Percentiles rank a stretch among this genome's conserved stretches.
phyloP scores from a whole-genome alignment of 1,140 invertebrate genomes.

The Drosophila kepulauana region DNA sequence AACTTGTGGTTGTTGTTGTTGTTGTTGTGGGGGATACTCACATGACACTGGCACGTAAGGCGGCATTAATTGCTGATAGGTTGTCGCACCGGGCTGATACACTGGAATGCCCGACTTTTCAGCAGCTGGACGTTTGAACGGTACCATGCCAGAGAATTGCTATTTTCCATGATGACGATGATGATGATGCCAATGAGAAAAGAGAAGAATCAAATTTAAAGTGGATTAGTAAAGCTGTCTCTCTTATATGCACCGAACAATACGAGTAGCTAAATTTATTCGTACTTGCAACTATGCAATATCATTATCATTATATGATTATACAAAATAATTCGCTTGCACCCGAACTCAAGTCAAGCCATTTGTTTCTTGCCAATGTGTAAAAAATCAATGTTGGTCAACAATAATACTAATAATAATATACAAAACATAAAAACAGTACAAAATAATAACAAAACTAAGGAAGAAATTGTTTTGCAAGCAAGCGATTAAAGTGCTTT shows the following conservation, averaged over 20 bases:
- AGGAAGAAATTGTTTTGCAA: background rate
- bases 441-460: background rate
- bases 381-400: constrained; percentile 10
- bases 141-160: constrained; percentile 97
- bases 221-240: constrained; percentile 21
- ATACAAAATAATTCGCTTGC: constrained; percentile 60
- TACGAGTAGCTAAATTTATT: constrained; percentile 28
- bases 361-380: constrained; percentile 38
- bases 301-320: background rate
- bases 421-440: background rate
- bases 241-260: background rate
- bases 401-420: background rate
- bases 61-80: constrained; percentile 98
- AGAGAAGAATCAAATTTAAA: constrained; percentile 12
- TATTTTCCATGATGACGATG: constrained; percentile 80
- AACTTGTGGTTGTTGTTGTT: constrained; percentile 66
- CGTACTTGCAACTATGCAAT: constrained; percentile 39
- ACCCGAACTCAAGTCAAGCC: constrained; percentile 56
- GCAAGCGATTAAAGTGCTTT: background rate
- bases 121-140: constrained; percentile 96
- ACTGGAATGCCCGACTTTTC: constrained; percentile 98
- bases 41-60: constrained; percentile 96
- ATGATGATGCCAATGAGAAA: constrained; percentile 26
- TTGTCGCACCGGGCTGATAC: constrained; percentile 95
- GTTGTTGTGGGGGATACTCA: constrained; percentile 90